A percentile compares a stretch with the other conserved stretches of the same genome.
Conservation (phyloP, 2,113 vertebrate genomes). For the Buteo buteo region DNA sequence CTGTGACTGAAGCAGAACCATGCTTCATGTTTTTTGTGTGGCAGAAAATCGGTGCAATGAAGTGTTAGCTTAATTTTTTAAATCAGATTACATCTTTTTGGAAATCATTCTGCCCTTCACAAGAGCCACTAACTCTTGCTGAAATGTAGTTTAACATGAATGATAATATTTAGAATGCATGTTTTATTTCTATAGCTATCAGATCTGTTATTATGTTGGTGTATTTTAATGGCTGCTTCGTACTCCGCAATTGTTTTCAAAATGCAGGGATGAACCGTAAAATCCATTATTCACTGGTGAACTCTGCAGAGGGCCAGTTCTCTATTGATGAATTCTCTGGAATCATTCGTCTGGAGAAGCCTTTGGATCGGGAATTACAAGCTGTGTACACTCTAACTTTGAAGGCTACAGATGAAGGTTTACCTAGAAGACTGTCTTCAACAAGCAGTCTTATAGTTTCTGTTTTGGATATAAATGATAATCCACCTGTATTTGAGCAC, state of each 20-base stretch:
- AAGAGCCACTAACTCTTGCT: not conserved
- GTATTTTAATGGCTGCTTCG: not conserved
- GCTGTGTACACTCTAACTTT: slow-evolving; percentile 81
- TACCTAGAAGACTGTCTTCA: slow-evolving; percentile 79
- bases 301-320: slow-evolving; percentile 89
- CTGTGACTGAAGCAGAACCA: not conserved
- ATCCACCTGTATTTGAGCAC: slow-evolving; percentile 93
- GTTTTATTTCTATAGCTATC: not conserved
- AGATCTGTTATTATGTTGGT: not conserved
- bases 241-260: not conserved
- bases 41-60: not conserved
- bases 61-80: not conserved
- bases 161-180: not conserved
- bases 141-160: not conserved
- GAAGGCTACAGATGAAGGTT: slow-evolving; percentile 86
- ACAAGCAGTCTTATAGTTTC: slow-evolving; percentile 81
- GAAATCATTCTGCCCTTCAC: not conserved
- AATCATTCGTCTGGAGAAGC: slow-evolving; percentile 82
- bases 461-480: slow-evolving; percentile 96
- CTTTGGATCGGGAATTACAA: slow-evolving; percentile 87
- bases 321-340: slow-evolving; percentile 88
- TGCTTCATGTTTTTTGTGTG: not conserved
- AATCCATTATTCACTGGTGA: slow-evolving; percentile 83
- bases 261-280: slow-evolving; percentile 83
- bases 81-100: not conserved